Conservation (phyloP, 1,140 invertebrate species). For the Rhopalosiphum padi region DNA sequence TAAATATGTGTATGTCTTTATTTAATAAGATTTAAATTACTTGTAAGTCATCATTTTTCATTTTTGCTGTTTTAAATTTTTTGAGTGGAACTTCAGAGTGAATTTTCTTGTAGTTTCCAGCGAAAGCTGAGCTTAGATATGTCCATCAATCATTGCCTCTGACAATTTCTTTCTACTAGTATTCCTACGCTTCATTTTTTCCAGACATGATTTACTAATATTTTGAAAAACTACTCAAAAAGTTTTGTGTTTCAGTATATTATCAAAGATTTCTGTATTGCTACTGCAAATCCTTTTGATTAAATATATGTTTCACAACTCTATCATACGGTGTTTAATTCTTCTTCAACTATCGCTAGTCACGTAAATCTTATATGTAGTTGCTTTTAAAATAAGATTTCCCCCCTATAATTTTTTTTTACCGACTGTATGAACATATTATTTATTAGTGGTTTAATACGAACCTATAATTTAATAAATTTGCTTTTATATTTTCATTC, state of each 20-base stretch:
- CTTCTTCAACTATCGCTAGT: background rate
- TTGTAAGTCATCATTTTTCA: background rate
- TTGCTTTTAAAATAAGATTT: background rate
- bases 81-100: background rate
- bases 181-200: background rate
- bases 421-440: background rate
- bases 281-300: background rate
- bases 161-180: background rate
- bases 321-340: background rate
- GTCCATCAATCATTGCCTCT: constrained; percentile 21
- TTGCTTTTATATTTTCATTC: background rate
- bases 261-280: background rate
- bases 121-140: background rate
- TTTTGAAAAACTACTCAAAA: constrained; percentile 8
- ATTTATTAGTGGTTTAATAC: background rate
- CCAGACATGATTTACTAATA: constrained; percentile 8
- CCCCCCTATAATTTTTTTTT: background rate
- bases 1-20: background rate
- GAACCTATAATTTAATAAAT: background rate
- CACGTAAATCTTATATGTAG: background rate
- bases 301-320: background rate
- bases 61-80: background rate
- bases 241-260: background rate
- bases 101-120: background rate
- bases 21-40: background rate